Evolutionary conservation across 1,140 invertebrate genomes (phyloP).

Genomic region (Drosophila sp.): DNA sequence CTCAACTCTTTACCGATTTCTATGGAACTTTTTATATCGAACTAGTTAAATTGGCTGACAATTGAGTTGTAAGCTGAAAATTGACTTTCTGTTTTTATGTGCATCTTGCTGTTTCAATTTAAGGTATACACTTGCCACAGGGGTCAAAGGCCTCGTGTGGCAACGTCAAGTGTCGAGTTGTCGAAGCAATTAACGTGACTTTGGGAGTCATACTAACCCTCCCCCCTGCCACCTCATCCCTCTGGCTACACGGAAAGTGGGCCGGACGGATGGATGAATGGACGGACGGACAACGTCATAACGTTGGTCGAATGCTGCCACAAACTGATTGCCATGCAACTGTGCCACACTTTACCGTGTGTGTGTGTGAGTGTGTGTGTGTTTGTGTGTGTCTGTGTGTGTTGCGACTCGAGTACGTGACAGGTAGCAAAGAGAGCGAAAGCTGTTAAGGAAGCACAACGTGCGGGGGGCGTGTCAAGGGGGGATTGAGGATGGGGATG

Average conservation of each 20-base stretch:
- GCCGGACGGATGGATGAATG: slow-evolving; percentile 12
- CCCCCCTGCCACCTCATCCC: neutral
- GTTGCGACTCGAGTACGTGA: slow-evolving; percentile 32
- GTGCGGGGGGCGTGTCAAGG: neutral
- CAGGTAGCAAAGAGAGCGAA: slow-evolving; percentile 54
- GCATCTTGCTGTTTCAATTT: neutral
- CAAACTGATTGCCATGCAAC: slow-evolving; percentile 43
- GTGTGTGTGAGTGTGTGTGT: neutral
- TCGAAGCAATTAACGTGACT: slow-evolving; percentile 77
- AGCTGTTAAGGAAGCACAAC: slow-evolving; percentile 48
- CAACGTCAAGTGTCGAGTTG: slow-evolving; percentile 48
- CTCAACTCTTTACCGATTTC: too few species aligned
- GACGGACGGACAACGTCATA: slow-evolving; percentile 20
- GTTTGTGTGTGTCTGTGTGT: neutral
- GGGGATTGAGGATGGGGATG: neutral
- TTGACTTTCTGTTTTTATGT: neutral
- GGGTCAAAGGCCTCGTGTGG: slow-evolving; percentile 30
- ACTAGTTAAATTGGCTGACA: neutral
- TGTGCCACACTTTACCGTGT: slow-evolving; percentile 17
- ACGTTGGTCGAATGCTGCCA: slow-evolving; percentile 27
- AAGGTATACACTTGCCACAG: slow-evolving; percentile 31
- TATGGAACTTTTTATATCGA: too few species aligned
- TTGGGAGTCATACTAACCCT: slow-evolving; percentile 25
- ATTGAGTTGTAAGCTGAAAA: neutral
- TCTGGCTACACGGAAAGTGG: slow-evolving; percentile 6